A percentile compares a stretch with the other conserved stretches of the same genome.
Conservation (phyloP, 2,797 vertebrate genomes). For the Peromyscus attwateri region DNA sequence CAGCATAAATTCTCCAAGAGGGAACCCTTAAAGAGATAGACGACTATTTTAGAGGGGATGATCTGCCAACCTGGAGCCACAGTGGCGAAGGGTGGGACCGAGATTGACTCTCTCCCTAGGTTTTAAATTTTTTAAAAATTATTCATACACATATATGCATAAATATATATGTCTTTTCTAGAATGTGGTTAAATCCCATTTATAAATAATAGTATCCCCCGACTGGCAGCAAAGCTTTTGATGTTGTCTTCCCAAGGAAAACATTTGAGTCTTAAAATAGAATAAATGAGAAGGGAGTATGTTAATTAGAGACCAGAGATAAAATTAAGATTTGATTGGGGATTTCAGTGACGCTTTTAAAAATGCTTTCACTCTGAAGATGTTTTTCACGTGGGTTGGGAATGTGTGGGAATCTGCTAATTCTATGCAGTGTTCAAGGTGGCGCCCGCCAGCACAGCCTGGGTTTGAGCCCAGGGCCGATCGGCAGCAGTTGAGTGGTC, state of each 20-base stretch:
- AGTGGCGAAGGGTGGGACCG: background rate
- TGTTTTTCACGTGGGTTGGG: background rate
- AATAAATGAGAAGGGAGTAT: constrained; percentile 74
- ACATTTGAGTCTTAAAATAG: constrained; percentile 69
- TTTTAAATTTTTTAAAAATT: background rate
- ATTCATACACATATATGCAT: background rate
- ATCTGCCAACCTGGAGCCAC: background rate
- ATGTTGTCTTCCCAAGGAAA: constrained; percentile 62
- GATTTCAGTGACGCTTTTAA: constrained; percentile 64
- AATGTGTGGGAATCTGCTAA: background rate
- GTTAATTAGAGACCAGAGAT: constrained; percentile 75
- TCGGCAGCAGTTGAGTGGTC: background rate
- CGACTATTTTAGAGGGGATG: background rate
- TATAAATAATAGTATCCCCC: constrained; percentile 28
- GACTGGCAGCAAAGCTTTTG: constrained; percentile 53
- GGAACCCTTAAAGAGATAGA: background rate
- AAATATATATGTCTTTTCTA: background rate
- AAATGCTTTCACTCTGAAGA: background rate
- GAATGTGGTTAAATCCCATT: constrained; percentile 30
- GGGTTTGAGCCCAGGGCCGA: background rate
- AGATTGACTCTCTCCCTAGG: too few relatives aligned
- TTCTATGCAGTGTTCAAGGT: background rate
- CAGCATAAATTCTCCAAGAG: background rate
- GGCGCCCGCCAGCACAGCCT: rapidly evolving
- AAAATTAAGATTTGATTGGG: constrained; percentile 66